A percentile compares a stretch with the other conserved stretches of the same genome.
phyloP scores from a whole-genome alignment of 2,888 invertebrate genomes.

The Cheilosia urbana region DNA sequence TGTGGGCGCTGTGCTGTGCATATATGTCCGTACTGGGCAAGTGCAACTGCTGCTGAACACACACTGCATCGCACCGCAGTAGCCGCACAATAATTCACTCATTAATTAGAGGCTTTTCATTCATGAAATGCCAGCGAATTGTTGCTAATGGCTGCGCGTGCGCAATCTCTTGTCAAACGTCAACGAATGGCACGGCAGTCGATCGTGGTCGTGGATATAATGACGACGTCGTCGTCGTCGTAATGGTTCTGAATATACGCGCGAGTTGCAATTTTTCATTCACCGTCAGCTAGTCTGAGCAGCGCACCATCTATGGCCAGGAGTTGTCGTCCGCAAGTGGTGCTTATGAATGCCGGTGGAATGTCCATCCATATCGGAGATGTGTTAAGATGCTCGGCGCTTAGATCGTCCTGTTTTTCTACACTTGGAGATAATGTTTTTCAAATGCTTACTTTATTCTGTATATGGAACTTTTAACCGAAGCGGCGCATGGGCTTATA shows the following conservation, averaged over 20 bases:
- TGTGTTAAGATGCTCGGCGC: background rate
- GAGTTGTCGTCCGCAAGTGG: slow-evolving; percentile 15
- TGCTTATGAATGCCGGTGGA: slow-evolving; percentile 20
- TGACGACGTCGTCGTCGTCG: slow-evolving; percentile 20
- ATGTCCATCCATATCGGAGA: slow-evolving; percentile 1
- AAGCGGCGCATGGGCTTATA: too few species aligned
- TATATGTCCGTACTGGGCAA: background rate
- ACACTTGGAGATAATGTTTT: too few species aligned
- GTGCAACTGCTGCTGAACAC: slow-evolving; percentile 41
- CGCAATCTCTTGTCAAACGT: slow-evolving; percentile 71
- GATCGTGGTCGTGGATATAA: slow-evolving; percentile 46
- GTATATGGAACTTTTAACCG: too few species aligned
- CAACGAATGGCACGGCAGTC: slow-evolving; percentile 44
- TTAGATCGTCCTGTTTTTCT: background rate
- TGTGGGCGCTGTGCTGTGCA: slow-evolving; percentile 56
- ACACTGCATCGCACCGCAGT: slow-evolving; percentile 32
- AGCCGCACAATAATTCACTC: slow-evolving; percentile 68
- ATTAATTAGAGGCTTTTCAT: slow-evolving; percentile 74
- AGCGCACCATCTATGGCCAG: slow-evolving; percentile 52
- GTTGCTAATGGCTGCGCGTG: slow-evolving; percentile 72
- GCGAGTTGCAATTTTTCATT: slow-evolving; percentile 43
- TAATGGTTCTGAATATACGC: slow-evolving; percentile 35
- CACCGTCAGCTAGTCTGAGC: slow-evolving; percentile 28
- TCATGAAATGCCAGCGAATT: slow-evolving; percentile 74
- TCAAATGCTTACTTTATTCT: too few species aligned